A percentile compares a stretch with the other conserved stretches of the same genome.
phyloP scores from a whole-genome alignment of 2,888 invertebrate genomes.

The Entomobrya proxima region DNA sequence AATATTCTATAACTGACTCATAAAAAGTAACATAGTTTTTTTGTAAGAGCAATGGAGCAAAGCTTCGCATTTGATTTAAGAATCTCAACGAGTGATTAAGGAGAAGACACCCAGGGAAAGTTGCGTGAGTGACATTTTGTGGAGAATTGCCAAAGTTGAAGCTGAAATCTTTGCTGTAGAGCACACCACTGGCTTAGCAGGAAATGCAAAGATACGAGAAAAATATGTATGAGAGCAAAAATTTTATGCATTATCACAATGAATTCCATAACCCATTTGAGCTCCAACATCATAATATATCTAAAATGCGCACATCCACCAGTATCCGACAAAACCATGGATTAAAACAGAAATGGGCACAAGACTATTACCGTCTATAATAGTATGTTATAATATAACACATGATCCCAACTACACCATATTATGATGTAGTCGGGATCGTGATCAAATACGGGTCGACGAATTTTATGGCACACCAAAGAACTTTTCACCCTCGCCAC shows the following conservation, averaged over 20 bases:
- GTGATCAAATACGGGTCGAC: too few relatives aligned
- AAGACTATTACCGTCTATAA: not conserved
- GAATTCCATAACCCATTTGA: conserved; percentile 30
- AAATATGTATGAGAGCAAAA: conserved; percentile 45
- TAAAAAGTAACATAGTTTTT: not conserved
- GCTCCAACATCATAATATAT: too few relatives aligned
- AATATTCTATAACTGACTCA: not conserved
- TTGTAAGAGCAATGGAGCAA: not conserved
- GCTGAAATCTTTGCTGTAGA: not conserved
- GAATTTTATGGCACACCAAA: not conserved
- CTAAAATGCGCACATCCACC: not conserved
- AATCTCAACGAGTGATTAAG: conserved; percentile 13
- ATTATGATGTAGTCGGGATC: too few relatives aligned
- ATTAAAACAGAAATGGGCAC: not conserved
- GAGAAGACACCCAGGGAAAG: conserved; percentile 19
- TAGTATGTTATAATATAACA: not conserved
- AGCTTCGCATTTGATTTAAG: conserved; percentile 2
- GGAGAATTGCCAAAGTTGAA: conserved; percentile 56
- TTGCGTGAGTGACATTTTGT: conserved; percentile 45
- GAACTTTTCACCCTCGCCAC: conserved; percentile 13
- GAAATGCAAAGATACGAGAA: conserved; percentile 23
- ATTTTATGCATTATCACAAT: conserved; percentile 52
- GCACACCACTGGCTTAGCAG: not conserved
- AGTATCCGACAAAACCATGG: not conserved
- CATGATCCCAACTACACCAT: too few relatives aligned